Base-by-base conservation (phyloP, 2,888 invertebrate genomes). In the Tenthredo livida region DNA sequence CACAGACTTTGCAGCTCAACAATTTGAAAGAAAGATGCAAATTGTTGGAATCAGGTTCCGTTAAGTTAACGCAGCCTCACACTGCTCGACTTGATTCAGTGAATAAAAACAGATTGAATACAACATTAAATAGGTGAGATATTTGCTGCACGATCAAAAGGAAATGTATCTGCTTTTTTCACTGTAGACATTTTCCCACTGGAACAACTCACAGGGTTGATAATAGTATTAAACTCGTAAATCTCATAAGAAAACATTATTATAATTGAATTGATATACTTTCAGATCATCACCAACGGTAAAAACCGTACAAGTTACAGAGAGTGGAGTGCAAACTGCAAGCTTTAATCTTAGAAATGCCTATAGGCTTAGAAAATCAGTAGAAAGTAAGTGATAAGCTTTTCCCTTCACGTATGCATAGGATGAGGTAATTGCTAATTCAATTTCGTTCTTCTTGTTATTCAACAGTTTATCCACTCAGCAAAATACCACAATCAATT, bases 61-160 rank as follows among this genome's bases (percentile, higher is more conserved):
- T 93, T 61, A 92, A 89, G 87, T 88, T 93, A 12, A 87, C 88
- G 17, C 89, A 91, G 85, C 92, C 93, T 43, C 89, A 90, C 86
- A 84, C 85, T 43, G 85, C 87, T 33, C 86, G 87, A 47, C 50
- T 86, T 3, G 88, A 89, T 40, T 86, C 86, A 61, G 85, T 87
- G 7, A 88, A 85, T 37, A 90, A 84, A 84, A 89, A 67, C 70
- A 90, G 87, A 87, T 86, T 87, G 7, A 88, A 87, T 80, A 85
- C 86, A 6, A 84, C 88, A 37, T 84, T 86, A 21, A 89, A 84
- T 85, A 88, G 90, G 90, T 91, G 86, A 82, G 40, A 17, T 15
- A 47, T 47, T 47, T 21, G 65, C 47, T 70, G 29, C 67, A 75
- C 78, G 65, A 78, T 82, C 37, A 33, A 5, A 73, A 17, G 21